phyloP scores from a whole-genome alignment of 2,113 vertebrate species.

The Mustela nigripes region DNA sequence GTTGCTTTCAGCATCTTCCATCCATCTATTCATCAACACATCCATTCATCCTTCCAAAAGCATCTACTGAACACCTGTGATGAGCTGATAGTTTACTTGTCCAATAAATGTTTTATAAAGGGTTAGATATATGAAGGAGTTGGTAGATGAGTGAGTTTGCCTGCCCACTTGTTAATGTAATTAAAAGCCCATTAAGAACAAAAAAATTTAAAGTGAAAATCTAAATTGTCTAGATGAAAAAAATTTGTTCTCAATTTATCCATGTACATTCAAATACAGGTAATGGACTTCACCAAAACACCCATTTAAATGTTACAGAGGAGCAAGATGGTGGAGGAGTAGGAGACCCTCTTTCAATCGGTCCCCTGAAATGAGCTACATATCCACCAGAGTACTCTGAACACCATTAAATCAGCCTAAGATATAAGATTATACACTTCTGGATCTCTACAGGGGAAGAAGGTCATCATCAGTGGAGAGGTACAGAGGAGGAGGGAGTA shows the following conservation, averaged over 20 bases:
- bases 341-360: too few species aligned
- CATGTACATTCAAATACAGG: neutral
- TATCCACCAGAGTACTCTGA: too few species aligned
- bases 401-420: too few species aligned
- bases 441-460: too few species aligned
- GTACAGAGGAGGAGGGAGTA: too few species aligned
- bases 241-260: neutral
- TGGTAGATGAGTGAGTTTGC: neutral
- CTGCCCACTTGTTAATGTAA: constrained; percentile 35
- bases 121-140: neutral
- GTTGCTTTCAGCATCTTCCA: neutral
- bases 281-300: neutral
- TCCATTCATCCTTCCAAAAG: neutral
- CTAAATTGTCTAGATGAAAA: neutral
- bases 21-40: neutral
- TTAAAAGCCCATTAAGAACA: neutral
- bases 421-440: too few species aligned
- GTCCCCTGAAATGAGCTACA: too few species aligned
- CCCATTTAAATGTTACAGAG: neutral
- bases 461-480: too few species aligned
- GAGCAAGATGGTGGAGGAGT: too few species aligned
- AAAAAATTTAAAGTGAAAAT: constrained; percentile 42
- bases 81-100: neutral
- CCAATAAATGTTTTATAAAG: neutral
- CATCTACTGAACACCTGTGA: neutral